Conservation (phyloP, 2,797 vertebrate genomes). For the Natrix natrix region DNA sequence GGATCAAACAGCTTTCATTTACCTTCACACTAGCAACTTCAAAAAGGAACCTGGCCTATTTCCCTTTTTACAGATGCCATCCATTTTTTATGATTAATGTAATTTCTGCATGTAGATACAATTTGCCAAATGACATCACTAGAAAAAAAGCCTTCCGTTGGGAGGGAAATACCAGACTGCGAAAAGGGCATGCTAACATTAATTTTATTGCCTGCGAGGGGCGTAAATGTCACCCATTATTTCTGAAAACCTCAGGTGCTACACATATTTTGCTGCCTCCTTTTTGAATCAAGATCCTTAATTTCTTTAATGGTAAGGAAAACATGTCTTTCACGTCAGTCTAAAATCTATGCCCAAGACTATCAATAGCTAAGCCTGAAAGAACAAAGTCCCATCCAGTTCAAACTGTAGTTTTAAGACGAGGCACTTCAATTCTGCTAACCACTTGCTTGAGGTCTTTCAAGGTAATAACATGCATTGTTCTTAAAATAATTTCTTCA, state of each 20-base stretch:
- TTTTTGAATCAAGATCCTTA: slow-evolving; percentile 7
- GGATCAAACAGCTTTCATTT: background rate
- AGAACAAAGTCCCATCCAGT: background rate
- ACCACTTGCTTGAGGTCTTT: background rate
- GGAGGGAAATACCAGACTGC: background rate
- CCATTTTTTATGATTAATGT: slow-evolving; percentile 7
- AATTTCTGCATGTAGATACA: background rate
- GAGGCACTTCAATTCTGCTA: background rate
- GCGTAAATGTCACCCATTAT: background rate
- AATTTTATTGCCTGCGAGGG: fast-evolving
- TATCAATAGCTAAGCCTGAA: slow-evolving; percentile 33
- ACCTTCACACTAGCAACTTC: background rate
- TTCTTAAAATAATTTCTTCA: background rate
- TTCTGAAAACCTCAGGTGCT: slow-evolving; percentile 25
- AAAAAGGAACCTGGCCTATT: background rate
- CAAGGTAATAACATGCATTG: background rate
- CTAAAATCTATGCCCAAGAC: slow-evolving; percentile 38
- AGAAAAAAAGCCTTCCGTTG: background rate
- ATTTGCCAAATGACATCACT: background rate
- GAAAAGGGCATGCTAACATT: background rate
- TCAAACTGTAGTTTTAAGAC: background rate
- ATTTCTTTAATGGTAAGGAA: slow-evolving; percentile 8
- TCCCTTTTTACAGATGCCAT: background rate
- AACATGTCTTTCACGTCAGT: slow-evolving; percentile 41
- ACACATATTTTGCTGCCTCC: background rate